phyloP scores from a whole-genome alignment of 2,797 vertebrate genomes.

The Leuciscus waleckii region DNA sequence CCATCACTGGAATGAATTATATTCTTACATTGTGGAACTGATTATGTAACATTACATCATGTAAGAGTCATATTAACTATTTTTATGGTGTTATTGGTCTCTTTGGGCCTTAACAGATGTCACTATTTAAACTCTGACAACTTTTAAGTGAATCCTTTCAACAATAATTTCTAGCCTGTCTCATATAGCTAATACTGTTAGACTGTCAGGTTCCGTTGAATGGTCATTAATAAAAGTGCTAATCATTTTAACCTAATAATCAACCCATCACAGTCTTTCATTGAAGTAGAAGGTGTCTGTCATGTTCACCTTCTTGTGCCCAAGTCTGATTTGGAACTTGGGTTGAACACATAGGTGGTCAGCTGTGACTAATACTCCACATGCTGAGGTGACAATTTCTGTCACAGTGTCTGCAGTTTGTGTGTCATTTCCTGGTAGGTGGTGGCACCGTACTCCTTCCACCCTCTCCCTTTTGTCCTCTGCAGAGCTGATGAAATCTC shows the following conservation, averaged over 20 bases:
- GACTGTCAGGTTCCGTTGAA: background rate
- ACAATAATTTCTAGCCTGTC: background rate
- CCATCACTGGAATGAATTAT: background rate
- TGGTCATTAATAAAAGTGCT: background rate
- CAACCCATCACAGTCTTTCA: background rate
- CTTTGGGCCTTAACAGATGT: background rate
- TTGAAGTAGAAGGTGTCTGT: background rate
- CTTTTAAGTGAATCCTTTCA: background rate
- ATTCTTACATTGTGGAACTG: background rate
- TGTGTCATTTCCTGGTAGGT: slow-evolving; percentile 32
- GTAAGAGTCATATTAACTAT: background rate
- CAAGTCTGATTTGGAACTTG: background rate
- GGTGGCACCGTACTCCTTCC: slow-evolving; percentile 2
- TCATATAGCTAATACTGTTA: background rate
- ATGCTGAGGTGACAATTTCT: slow-evolving; percentile 39
- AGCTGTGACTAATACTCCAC: slow-evolving; percentile 44
- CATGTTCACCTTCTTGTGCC: slow-evolving; percentile 1
- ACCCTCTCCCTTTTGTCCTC: background rate
- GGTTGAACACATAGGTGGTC: slow-evolving; percentile 36
- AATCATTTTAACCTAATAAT: slow-evolving; percentile 5
- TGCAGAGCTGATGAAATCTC: background rate
- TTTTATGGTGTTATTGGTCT: background rate
- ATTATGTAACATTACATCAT: background rate
- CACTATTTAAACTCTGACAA: background rate
- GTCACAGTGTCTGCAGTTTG: slow-evolving; percentile 33